phyloP scores from a whole-genome alignment of 2,888 invertebrate genomes.

The Stenodema calcarata region DNA sequence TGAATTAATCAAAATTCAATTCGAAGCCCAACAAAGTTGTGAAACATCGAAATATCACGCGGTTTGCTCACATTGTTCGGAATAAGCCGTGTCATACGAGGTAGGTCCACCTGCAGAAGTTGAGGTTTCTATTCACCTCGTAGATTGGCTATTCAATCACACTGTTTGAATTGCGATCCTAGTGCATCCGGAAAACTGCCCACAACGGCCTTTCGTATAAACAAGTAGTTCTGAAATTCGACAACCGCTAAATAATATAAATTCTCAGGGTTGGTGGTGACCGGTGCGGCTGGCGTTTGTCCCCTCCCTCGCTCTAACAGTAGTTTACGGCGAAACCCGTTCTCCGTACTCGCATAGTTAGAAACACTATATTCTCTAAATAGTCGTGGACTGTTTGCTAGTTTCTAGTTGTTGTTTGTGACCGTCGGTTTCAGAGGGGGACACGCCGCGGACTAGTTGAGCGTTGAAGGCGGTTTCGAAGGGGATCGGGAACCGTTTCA shows the following conservation, averaged over 20 bases:
- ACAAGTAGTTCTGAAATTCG: not conserved
- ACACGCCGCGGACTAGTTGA: not conserved
- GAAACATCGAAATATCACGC: no score
- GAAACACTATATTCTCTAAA: slow-evolving; percentile 37
- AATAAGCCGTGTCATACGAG: no score
- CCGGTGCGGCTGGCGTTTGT: no score
- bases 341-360: slow-evolving; percentile 2
- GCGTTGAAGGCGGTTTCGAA: not conserved
- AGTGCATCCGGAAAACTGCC: not conserved
- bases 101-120: no score
- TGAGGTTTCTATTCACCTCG: not conserved
- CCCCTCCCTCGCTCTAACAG: not conserved
- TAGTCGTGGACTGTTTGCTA: slow-evolving; percentile 11
- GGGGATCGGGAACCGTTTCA: not conserved
- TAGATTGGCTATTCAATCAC: not conserved
- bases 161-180: not conserved
- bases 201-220: not conserved
- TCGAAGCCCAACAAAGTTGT: no score
- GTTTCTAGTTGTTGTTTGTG: slow-evolving; percentile 30
- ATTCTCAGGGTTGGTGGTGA: not conserved
- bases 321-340: not conserved
- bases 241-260: not conserved
- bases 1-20: no score
- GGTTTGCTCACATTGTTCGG: no score
- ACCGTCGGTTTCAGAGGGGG: not conserved